Percentiles rank a stretch among this genome's conserved stretches.
phyloP scores from a whole-genome alignment of 2,888 invertebrate genomes.

The Rotaria sp. region DNA sequence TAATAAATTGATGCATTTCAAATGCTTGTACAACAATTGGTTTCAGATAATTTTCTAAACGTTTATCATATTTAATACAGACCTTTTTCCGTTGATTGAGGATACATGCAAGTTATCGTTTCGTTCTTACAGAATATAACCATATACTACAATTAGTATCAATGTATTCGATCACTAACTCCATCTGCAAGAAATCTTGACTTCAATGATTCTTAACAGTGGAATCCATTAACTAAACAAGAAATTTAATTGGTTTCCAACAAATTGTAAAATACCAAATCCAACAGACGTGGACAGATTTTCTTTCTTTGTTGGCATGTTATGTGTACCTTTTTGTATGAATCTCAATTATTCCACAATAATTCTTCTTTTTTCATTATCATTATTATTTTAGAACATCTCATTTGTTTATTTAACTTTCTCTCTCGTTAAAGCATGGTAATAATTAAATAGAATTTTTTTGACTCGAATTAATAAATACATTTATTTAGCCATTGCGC shows the following conservation, averaged over 20 bases:
- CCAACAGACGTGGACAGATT: not conserved
- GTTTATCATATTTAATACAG: no score
- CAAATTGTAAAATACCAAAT: not conserved
- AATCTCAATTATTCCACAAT: not conserved
- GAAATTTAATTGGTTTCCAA: not conserved
- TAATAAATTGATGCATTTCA: no score
- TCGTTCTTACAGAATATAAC: no score
- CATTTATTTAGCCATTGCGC: slow-evolving; percentile 67
- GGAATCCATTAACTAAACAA: not conserved
- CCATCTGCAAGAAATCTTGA: not conserved
- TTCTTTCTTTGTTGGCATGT: not conserved
- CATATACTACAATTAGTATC: not conserved
- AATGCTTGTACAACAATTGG: no score
- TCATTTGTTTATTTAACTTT: not conserved
- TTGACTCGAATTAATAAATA: not conserved
- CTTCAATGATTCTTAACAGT: not conserved
- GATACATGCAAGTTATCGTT: no score
- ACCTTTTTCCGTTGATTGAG: no score
- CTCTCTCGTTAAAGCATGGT: not conserved
- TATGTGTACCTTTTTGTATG: not conserved
- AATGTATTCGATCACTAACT: not conserved
- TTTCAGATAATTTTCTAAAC: no score
- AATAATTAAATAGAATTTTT: not conserved
- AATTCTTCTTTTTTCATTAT: not conserved
- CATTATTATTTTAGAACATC: not conserved